A percentile compares a stretch with the other conserved stretches of the same genome.
Conservation (phyloP, 2,888 invertebrate genomes). For the Xestia ashworthii region DNA sequence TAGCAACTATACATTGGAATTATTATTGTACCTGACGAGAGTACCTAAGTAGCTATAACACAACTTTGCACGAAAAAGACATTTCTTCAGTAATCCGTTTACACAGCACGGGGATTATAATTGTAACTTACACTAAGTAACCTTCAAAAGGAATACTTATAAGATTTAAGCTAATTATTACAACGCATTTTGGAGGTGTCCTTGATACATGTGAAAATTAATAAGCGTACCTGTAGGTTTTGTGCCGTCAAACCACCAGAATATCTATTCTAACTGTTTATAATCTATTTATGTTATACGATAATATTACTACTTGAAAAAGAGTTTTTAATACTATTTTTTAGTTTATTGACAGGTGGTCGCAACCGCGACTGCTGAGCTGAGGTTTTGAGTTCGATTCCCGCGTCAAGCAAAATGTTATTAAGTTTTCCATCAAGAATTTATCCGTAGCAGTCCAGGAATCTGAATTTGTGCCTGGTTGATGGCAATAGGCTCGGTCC, state of each 20-base stretch:
- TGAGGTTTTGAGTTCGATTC: no score
- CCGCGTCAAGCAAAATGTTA: no score
- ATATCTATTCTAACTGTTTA: neutral
- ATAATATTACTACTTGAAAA: neutral
- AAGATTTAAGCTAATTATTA: conserved; percentile 43
- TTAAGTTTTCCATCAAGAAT: no score
- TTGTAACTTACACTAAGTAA: conserved; percentile 1
- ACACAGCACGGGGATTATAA: neutral
- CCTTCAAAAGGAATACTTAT: conserved; percentile 33
- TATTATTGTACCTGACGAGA: neutral
- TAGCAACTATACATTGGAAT: neutral
- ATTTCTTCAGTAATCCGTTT: conserved; percentile 13
- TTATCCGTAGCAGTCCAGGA: no score
- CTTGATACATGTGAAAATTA: conserved; percentile 11
- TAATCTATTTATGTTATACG: no score
- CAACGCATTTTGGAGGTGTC: conserved; percentile 1
- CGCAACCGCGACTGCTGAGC: no score
- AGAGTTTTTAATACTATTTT: neutral
- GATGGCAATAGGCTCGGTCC: no score
- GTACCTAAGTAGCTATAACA: neutral
- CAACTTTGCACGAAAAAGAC: neutral
- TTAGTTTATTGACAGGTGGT: neutral
- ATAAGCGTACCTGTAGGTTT: neutral
- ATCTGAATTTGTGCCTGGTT: no score
- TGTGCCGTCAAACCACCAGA: neutral